Conservation (phyloP, 2,113 vertebrate genomes). For the Orthonyx spaldingii region DNA sequence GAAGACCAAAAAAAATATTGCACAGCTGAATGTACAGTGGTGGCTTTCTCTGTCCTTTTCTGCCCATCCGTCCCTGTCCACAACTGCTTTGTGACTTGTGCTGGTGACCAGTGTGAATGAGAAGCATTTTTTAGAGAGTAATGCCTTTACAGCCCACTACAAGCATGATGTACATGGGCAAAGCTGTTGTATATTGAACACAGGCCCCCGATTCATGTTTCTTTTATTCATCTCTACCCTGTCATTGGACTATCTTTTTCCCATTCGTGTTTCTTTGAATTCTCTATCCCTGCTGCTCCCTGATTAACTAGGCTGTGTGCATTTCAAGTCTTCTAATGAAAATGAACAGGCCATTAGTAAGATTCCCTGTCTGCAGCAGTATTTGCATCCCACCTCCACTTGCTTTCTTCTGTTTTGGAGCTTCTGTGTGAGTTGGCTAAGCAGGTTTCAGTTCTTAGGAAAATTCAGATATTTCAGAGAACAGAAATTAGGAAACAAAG, state of each 20-base stretch:
- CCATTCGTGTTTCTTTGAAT: background rate
- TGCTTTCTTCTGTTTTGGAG: background rate
- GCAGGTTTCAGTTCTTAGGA: background rate
- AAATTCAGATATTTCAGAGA: background rate
- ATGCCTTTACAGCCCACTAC: background rate
- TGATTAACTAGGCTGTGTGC: background rate
- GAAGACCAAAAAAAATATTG: background rate
- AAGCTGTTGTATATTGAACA: background rate
- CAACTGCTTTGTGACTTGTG: background rate
- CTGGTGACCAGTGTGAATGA: background rate
- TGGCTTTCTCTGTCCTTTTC: background rate
- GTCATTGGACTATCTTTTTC: background rate
- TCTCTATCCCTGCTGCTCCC: background rate
- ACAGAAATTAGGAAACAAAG: background rate
- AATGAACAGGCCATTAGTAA: background rate
- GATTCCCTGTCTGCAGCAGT: background rate
- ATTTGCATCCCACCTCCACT: background rate
- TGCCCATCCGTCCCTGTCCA: background rate
- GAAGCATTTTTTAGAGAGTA: background rate
- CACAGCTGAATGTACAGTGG: background rate
- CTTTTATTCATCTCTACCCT: background rate
- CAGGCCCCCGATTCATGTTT: rapidly evolving
- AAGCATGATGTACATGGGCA: background rate
- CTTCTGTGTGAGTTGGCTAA: background rate
- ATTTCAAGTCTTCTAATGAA: background rate